Base-by-base conservation (phyloP, 2,888 invertebrate genomes). In the Scaptomyza flava region DNA sequence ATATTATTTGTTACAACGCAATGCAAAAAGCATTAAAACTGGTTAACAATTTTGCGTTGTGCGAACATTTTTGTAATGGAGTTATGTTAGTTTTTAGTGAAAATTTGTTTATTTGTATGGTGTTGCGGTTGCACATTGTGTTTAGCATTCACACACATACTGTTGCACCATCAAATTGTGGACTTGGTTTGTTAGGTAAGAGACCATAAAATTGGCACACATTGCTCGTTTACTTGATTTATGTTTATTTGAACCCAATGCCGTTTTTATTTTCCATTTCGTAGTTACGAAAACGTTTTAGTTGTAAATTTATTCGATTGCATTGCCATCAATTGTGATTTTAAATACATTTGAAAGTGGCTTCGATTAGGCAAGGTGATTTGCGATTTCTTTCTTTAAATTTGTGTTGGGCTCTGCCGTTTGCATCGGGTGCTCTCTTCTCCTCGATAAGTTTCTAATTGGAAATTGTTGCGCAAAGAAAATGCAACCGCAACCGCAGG, bases 401-500 rank as follows among this genome's bases (percentile, higher is more conserved):
- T 33, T 42, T 8, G 31, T 31, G 2, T n/a, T 6, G 8, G 2
- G 14, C 12, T n/a, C n/a, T n/a, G n/a, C n/a, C n/a, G n/a, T n/a
- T n/a, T n/a, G n/a, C n/a, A n/a, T n/a, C n/a, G n/a, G n/a, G n/a
- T n/a, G n/a, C n/a, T n/a, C 23, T 3, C 23, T 23, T 1, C 31
- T 52, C n/a, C n/a, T 33, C 4, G 14, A 38, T 14, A 14, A 34
- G 17, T 36, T 41, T 43, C 61, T 72, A 72, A 73, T 72, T 73
- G 68, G 57, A 68, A 73, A 73, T 56, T 73, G 68, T 58, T 73
- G 73, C 45, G 42, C 34, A 31, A 59, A 58, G 61, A 72, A 67
- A 61, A 52, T 43, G 53, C 48, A 50, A 41, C 41, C 34, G 31
- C 53, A 62, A 58, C 48, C 48, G 54, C 20, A 31, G 30, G 17